Evolutionary conservation across 2,113 vertebrate genomes (phyloP).

Genomic region (Hippolais icterina): DNA sequence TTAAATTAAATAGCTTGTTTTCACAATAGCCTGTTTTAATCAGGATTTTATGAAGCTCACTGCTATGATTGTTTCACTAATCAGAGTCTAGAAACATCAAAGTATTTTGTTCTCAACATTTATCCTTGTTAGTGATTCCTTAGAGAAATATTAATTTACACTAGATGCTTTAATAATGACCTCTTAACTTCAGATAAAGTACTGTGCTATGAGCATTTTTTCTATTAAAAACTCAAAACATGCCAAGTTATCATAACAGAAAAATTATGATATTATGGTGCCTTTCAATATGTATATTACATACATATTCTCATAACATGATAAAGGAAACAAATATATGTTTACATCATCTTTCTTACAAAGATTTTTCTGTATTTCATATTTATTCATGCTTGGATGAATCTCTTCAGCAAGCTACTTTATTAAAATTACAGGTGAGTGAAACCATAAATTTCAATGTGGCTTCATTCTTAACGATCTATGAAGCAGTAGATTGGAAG

Average conservation of each 20-base stretch:
- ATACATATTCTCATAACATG: background rate
- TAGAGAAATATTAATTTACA: background rate
- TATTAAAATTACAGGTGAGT: constrained; percentile 54
- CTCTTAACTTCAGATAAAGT: background rate
- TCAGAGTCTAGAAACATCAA: background rate
- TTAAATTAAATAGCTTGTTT: background rate
- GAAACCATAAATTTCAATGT: constrained; percentile 58
- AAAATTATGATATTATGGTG: background rate
- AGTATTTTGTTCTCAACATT: background rate
- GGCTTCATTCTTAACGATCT: constrained; percentile 30
- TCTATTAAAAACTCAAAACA: background rate
- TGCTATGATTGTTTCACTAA: background rate
- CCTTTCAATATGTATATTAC: background rate
- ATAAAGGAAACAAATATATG: background rate
- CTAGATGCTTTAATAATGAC: background rate
- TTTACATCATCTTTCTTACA: background rate
- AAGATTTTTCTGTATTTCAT: constrained; percentile 2
- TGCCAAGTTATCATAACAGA: background rate
- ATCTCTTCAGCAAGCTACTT: constrained; percentile 12
- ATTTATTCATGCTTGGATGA: constrained; percentile 38
- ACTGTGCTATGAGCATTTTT: background rate
- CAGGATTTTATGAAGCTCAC: background rate
- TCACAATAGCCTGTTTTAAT: background rate
- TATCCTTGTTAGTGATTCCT: background rate
- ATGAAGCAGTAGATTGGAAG: constrained; percentile 29